Conservation (phyloP, 2,113 vertebrate genomes). For the Halcyon malimbica region DNA sequence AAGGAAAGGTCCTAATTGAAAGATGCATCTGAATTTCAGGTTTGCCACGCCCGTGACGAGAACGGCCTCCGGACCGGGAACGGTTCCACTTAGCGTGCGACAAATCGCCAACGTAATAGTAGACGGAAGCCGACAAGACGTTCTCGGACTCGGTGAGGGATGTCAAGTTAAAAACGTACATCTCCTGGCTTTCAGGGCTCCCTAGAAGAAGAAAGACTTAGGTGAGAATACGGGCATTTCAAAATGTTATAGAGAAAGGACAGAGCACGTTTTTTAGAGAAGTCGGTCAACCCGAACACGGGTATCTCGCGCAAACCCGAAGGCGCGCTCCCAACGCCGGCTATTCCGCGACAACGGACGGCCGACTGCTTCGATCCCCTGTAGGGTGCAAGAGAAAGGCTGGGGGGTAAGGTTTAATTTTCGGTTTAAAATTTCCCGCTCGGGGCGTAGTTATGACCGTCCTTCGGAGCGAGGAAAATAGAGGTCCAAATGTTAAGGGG, state of each 20-base stretch:
- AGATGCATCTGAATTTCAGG: constrained; percentile 78
- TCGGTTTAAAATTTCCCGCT: neutral
- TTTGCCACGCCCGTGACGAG: constrained; percentile 53
- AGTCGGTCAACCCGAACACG: neutral
- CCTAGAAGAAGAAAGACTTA: constrained; percentile 70
- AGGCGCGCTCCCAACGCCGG: neutral
- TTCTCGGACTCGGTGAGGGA: constrained; percentile 92
- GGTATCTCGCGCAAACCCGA: neutral
- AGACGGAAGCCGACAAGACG: constrained; percentile 88
- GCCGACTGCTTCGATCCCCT: neutral
- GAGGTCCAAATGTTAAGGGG: neutral
- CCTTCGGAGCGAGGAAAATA: neutral
- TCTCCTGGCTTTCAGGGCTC: constrained; percentile 72
- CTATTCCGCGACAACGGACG: neutral
- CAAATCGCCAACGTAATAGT: constrained; percentile 86
- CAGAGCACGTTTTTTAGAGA: fast-evolving
- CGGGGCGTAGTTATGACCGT: neutral
- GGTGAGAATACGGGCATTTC: neutral
- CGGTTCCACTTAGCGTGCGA: constrained; percentile 71
- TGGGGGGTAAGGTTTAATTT: neutral
- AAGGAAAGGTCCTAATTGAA: constrained; percentile 83
- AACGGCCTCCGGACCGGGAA: constrained; percentile 54
- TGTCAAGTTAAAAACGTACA: constrained; percentile 91
- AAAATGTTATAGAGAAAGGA: neutral
- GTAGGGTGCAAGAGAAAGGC: neutral